These are phyloP conservation scores for Telmatochromis sp. DNA, from an alignment of 2,113 vertebrate species.

Conservation along the genomic window DNA sequence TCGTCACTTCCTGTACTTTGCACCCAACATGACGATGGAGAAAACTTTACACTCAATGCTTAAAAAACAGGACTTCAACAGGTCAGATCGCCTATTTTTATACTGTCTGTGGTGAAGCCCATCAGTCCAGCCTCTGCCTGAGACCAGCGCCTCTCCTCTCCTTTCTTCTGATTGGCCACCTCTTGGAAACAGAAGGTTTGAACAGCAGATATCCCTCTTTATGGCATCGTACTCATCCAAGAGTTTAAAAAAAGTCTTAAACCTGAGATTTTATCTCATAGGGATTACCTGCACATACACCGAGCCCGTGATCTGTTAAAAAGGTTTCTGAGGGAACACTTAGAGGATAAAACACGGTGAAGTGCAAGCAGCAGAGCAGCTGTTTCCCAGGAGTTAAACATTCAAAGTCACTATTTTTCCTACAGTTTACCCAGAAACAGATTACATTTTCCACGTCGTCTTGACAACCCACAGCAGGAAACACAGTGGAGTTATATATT, in stretches of 20 bases:
- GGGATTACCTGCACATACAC: not conserved
- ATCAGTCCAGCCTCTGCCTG: not conserved
- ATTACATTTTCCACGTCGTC: not conserved
- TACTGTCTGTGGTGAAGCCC: not conserved
- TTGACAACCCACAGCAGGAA: not conserved
- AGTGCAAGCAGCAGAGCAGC: not conserved
- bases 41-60: accelerated
- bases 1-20: accelerated
- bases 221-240: not conserved
- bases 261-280: not conserved
- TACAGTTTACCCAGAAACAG: not conserved
- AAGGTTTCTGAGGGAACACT: not conserved
- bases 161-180: not conserved
- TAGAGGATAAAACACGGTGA: accelerated
- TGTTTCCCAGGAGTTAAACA: not conserved
- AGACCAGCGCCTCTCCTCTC: not conserved
- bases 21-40: not conserved
- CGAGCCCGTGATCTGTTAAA: not conserved
- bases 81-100: not conserved
- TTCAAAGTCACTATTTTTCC: not conserved
- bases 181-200: not conserved
- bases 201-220: not conserved
- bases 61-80: not conserved
- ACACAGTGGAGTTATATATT: not conserved
- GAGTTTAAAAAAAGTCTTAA: not conserved